These are phyloP conservation scores for Micrastur ruficollis DNA, from an alignment of 2,797 vertebrate genomes.

Conservation along the genomic window DNA sequence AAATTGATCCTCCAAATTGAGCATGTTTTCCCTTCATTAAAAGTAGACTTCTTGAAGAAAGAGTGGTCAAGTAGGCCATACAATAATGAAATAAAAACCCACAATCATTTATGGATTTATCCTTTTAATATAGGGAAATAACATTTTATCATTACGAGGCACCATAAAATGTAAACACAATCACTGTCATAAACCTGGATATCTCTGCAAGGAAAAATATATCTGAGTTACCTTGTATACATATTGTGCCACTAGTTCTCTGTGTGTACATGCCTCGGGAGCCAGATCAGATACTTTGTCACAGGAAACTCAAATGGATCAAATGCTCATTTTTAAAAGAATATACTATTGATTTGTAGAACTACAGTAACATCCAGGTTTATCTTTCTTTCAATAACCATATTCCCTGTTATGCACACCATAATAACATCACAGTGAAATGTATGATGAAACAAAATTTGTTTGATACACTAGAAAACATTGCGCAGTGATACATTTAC, in stretches of 20 bases:
- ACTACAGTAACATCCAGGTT: slow-evolving; percentile 83
- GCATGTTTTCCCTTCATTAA: not conserved
- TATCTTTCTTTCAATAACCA: slow-evolving; percentile 82
- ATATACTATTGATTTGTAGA: slow-evolving; percentile 54
- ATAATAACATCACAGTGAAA: slow-evolving; percentile 85
- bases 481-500: slow-evolving; percentile 76
- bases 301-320: slow-evolving; percentile 44
- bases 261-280: slow-evolving; percentile 23
- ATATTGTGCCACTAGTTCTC: slow-evolving; percentile 58
- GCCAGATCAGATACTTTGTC: slow-evolving; percentile 19
- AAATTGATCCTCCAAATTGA: not conserved
- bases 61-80: slow-evolving; percentile 31
- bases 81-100: slow-evolving; percentile 69
- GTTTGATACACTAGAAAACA: slow-evolving; percentile 76
- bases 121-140: slow-evolving; percentile 89
- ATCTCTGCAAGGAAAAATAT: slow-evolving; percentile 73
- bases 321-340: slow-evolving; percentile 53
- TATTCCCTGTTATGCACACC: slow-evolving; percentile 86
- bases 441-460: slow-evolving; percentile 75
- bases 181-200: slow-evolving; percentile 91
- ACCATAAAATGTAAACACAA: slow-evolving; percentile 97
- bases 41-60: slow-evolving; percentile 8
- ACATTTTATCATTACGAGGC: slow-evolving; percentile 90
- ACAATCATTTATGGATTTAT: slow-evolving; percentile 78
- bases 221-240: slow-evolving; percentile 73